Evolutionary conservation across 2,888 invertebrate genomes (phyloP).

Genomic region (Taphrorychus bicolor): DNA sequence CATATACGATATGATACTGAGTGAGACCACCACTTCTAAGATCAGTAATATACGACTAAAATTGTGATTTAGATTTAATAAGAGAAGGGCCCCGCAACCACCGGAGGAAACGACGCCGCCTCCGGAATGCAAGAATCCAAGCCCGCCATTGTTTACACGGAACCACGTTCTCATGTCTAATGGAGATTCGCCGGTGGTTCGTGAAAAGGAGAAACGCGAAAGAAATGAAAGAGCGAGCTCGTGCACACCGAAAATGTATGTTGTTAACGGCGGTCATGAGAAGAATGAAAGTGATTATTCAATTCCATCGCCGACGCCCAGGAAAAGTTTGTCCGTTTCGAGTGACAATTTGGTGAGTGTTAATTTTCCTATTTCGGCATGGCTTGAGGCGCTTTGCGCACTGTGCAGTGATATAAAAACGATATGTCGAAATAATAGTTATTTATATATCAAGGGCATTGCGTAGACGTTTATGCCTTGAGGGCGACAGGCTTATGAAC

Average conservation of each 20-base stretch:
- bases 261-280: conserved; percentile 56
- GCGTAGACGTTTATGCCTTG: no score
- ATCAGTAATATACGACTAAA: no score
- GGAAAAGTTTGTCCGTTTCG: conserved; percentile 75
- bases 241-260: conserved; percentile 68
- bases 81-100: conserved; percentile 81
- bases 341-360: conserved; percentile 71
- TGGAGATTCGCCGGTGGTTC: conserved; percentile 63
- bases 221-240: conserved; percentile 68
- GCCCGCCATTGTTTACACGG: conserved; percentile 64
- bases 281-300: conserved; percentile 38
- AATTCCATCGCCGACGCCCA: conserved; percentile 72
- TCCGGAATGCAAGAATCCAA: not conserved
- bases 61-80: conserved; percentile 66
- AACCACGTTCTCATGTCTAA: conserved; percentile 64
- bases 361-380: no score
- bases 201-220: conserved; percentile 77
- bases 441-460: no score
- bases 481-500: no score
- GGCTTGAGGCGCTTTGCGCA: no score
- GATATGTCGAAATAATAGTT: no score
- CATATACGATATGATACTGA: no score
- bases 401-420: no score
- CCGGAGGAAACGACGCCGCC: conserved; percentile 65
- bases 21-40: not conserved